Evolutionary conservation across 1,140 invertebrate genomes (phyloP).

Genomic region (Trichonephila clavipes): DNA sequence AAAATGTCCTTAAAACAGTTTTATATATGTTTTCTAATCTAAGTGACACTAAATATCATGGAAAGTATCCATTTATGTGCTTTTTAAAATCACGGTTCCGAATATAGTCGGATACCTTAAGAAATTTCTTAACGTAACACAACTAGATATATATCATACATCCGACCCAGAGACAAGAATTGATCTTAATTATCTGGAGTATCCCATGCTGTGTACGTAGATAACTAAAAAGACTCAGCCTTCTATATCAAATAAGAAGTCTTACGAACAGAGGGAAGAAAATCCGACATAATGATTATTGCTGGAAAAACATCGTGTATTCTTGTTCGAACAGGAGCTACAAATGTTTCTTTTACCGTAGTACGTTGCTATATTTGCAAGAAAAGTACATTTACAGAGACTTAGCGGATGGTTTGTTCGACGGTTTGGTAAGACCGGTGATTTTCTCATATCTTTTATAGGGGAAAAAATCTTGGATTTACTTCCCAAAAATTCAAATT

Average conservation of each 20-base stretch:
- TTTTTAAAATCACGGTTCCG: too few relatives aligned
- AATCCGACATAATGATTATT: slow-evolving; percentile 38
- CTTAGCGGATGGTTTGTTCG: slow-evolving; percentile 11
- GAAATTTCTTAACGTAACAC: neutral
- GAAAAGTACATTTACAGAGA: slow-evolving; percentile 44
- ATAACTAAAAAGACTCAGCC: neutral
- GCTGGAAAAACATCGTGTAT: slow-evolving; percentile 21
- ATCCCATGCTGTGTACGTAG: neutral
- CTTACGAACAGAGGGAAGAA: neutral
- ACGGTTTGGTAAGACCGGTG: slow-evolving; percentile 15
- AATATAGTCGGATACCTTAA: too few relatives aligned
- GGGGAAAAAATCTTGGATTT: neutral
- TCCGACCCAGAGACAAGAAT: neutral
- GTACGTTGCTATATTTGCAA: slow-evolving; percentile 33
- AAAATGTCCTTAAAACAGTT: too few relatives aligned
- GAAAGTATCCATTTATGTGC: too few relatives aligned
- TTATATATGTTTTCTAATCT: too few relatives aligned
- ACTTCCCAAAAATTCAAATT: neutral
- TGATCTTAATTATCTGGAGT: neutral
- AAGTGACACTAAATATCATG: too few relatives aligned
- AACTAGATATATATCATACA: neutral
- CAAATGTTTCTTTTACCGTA: slow-evolving; percentile 23
- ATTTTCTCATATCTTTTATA: neutral
- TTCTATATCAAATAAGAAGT: slow-evolving; percentile 18
- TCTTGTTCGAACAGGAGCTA: slow-evolving; percentile 20